Evolutionary conservation across 2,113 vertebrate species (phyloP).

Genomic region (Colossoma macropomum): DNA sequence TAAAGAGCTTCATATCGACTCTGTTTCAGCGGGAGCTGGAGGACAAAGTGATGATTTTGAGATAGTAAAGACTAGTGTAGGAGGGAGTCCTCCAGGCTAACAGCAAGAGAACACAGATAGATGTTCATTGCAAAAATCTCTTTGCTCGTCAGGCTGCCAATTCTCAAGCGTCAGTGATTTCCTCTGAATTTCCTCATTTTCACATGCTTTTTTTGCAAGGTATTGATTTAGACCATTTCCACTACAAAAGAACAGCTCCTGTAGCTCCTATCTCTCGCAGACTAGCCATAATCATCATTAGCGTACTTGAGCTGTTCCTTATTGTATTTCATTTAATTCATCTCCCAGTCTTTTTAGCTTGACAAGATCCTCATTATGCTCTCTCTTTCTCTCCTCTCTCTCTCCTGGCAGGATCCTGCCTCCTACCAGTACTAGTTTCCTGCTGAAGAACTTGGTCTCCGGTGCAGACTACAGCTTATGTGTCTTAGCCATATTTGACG

Average conservation of each 20-base stretch:
- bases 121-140: constrained; percentile 19
- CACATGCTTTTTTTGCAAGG: not conserved
- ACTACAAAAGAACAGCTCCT: constrained; percentile 6
- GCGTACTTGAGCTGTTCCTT: not conserved
- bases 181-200: constrained; percentile 10
- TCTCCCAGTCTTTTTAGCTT: not conserved
- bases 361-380: not conserved
- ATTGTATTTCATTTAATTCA: not conserved
- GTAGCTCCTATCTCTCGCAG: not conserved
- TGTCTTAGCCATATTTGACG: constrained; percentile 88
- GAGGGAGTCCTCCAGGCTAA: constrained; percentile 13
- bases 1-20: constrained; percentile 28
- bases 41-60: not conserved
- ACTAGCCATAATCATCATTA: not conserved
- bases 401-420: constrained; percentile 82
- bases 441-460: constrained; percentile 86
- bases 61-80: constrained; percentile 10
- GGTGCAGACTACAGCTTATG: constrained; percentile 89
- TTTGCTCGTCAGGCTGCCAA: not conserved
- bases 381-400: not conserved
- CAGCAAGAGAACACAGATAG: not conserved
- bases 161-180: not conserved
- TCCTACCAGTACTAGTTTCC: constrained; percentile 83
- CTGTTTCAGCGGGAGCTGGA: constrained; percentile 22
- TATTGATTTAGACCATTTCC: constrained; percentile 22